A percentile compares a stretch with the other conserved stretches of the same genome.
Evolutionary conservation across 2,797 vertebrate species (phyloP).

Genomic region (Gymnopithys bicolor): DNA sequence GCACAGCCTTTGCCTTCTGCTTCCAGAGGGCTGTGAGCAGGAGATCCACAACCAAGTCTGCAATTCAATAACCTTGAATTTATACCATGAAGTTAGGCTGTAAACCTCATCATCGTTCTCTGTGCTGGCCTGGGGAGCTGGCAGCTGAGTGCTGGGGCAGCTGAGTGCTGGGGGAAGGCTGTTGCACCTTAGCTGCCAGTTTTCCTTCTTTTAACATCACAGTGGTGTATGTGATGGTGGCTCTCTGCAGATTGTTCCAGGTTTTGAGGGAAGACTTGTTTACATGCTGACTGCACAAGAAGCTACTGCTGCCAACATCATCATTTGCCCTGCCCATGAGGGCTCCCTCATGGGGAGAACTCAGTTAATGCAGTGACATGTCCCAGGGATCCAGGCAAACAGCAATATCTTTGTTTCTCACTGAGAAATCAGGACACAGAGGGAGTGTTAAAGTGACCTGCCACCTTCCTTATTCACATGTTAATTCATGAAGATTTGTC

Average conservation of each 20-base stretch:
- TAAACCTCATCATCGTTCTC: not conserved
- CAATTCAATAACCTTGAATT: not conserved
- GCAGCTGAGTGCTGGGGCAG: not conserved
- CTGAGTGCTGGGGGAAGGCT: not conserved
- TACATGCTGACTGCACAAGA: not conserved
- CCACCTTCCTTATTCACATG: not conserved
- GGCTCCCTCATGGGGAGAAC: not conserved
- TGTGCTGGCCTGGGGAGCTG: not conserved
- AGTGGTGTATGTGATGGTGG: not conserved
- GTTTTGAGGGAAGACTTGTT: not conserved
- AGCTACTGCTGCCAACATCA: not conserved
- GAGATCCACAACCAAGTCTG: not conserved
- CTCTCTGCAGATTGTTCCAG: not conserved
- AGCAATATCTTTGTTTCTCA: not conserved
- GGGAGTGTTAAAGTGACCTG: not conserved
- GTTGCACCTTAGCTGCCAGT: not conserved
- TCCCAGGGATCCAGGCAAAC: not conserved
- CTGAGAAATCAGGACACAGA: not conserved
- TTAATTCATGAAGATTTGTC: not conserved
- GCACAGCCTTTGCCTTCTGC: not conserved
- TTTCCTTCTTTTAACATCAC: not conserved
- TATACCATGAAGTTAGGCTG: not conserved
- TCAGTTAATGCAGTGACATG: not conserved
- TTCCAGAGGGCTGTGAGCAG: not conserved
- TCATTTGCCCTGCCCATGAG: rapidly evolving